Conservation (phyloP, 2,113 vertebrate species). For the Cromileptes altivelis region DNA sequence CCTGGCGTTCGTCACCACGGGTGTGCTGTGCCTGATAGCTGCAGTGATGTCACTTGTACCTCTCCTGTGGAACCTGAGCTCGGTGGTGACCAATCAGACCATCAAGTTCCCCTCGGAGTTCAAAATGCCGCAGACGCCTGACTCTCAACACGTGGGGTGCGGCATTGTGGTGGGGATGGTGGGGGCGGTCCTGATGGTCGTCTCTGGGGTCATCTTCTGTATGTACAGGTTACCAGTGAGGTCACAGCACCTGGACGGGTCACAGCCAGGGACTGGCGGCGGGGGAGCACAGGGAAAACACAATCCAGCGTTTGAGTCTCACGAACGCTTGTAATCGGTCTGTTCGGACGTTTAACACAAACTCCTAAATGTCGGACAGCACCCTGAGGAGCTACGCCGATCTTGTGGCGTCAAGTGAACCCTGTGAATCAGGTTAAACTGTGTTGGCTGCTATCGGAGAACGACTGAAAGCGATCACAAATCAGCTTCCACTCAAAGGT, state of each 20-base stretch:
- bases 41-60: constrained; percentile 72
- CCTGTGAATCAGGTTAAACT: no score
- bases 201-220: constrained; percentile 80
- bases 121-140: constrained; percentile 81
- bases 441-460: no score
- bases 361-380: no score
- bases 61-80: constrained; percentile 81
- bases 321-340: constrained; percentile 40
- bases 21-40: constrained; percentile 67
- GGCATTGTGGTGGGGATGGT: constrained; percentile 79
- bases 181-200: constrained; percentile 74
- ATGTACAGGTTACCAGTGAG: constrained; percentile 57
- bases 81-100: constrained; percentile 81
- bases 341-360: no score
- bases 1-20: constrained; percentile 54
- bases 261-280: no score
- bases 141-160: constrained; percentile 70
- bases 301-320: constrained; percentile 66
- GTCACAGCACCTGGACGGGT: neutral
- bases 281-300: constrained; percentile 4
- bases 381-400: no score
- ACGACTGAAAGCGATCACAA: no score
- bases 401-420: no score
- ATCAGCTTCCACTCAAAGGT: no score
- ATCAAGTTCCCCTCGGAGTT: constrained; percentile 84